Conservation (phyloP, 37 sponge, comb jelly and placozoan species). For the Haliclona indistincta region DNA sequence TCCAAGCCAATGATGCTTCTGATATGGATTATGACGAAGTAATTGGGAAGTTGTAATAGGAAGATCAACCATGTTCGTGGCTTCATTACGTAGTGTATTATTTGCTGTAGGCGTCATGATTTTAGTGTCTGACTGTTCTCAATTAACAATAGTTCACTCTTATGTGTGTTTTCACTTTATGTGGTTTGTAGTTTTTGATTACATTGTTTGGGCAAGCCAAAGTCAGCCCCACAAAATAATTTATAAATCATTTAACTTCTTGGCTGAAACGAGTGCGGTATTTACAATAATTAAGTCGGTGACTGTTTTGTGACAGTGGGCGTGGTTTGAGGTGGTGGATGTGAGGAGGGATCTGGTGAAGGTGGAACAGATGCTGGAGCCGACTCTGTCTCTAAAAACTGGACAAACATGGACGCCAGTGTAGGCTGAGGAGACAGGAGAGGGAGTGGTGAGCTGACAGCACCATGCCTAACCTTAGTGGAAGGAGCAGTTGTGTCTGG, state of each 20-base stretch:
- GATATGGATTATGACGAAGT: slow-evolving; percentile 49
- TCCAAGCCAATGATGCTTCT: slow-evolving; percentile 63
- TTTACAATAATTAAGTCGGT: too few species aligned
- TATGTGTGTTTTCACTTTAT: background rate
- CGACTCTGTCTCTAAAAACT: slow-evolving; percentile 75
- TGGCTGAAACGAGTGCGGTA: too few species aligned
- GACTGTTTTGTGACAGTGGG: too few species aligned
- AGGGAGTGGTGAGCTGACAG: too few species aligned
- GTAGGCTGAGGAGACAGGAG: too few species aligned
- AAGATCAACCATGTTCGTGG: background rate
- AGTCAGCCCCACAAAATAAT: background rate
- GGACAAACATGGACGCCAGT: slow-evolving; percentile 75
- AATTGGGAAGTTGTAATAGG: background rate
- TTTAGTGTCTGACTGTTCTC: too few species aligned
- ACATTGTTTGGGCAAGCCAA: background rate
- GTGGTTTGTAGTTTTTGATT: background rate
- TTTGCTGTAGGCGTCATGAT: too few species aligned
- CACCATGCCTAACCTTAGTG: slow-evolving; percentile 4
- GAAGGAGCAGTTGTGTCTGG: slow-evolving; percentile 15
- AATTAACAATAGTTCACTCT: background rate
- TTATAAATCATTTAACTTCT: background rate
- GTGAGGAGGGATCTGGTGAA: background rate
- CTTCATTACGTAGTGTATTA: background rate
- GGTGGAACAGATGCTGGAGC: background rate
- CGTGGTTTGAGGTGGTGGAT: background rate